phyloP scores from a whole-genome alignment of 2,888 invertebrate genomes.

The Drosophila kambysellisi region DNA sequence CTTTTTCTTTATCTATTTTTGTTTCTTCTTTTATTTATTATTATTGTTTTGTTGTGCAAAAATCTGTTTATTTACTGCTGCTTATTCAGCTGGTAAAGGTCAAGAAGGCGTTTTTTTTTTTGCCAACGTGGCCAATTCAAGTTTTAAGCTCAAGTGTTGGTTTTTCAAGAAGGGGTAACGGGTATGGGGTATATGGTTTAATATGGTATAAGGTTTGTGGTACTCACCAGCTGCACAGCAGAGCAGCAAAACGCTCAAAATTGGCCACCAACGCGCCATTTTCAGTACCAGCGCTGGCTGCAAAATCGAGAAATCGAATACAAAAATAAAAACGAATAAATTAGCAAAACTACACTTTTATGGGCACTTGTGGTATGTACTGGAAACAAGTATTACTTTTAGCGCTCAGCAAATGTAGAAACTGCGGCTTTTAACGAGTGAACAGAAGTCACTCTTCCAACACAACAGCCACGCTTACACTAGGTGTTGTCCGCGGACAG shows the following conservation, averaged over 20 bases:
- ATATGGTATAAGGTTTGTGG: neutral
- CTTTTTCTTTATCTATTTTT: slow-evolving; percentile 22
- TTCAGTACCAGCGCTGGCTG: slow-evolving; percentile 69
- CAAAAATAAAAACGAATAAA: slow-evolving; percentile 33
- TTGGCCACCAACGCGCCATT: slow-evolving; percentile 84
- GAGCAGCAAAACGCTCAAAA: slow-evolving; percentile 83
- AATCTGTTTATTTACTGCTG: slow-evolving; percentile 26
- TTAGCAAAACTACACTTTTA: slow-evolving; percentile 53
- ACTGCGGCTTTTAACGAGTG: slow-evolving; percentile 67
- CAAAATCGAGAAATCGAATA: slow-evolving; percentile 58
- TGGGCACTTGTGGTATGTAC: slow-evolving; percentile 28
- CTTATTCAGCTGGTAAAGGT: slow-evolving; percentile 65
- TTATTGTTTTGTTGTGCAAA: slow-evolving; percentile 44
- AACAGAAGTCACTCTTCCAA: slow-evolving; percentile 82
- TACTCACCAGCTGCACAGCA: slow-evolving; percentile 84
- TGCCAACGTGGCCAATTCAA: slow-evolving; percentile 56
- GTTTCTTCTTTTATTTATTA: slow-evolving; percentile 3
- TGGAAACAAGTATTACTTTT: slow-evolving; percentile 46
- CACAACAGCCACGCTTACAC: slow-evolving; percentile 86
- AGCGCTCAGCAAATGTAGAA: slow-evolving; percentile 58
- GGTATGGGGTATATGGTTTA: neutral
- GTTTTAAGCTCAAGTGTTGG: slow-evolving; percentile 21
- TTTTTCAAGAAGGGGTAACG: neutral
- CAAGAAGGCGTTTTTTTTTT: slow-evolving; percentile 47
- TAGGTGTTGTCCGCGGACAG: slow-evolving; percentile 85